Conservation (phyloP, 2,797 vertebrate species). For the Manis pentadactyla region DNA sequence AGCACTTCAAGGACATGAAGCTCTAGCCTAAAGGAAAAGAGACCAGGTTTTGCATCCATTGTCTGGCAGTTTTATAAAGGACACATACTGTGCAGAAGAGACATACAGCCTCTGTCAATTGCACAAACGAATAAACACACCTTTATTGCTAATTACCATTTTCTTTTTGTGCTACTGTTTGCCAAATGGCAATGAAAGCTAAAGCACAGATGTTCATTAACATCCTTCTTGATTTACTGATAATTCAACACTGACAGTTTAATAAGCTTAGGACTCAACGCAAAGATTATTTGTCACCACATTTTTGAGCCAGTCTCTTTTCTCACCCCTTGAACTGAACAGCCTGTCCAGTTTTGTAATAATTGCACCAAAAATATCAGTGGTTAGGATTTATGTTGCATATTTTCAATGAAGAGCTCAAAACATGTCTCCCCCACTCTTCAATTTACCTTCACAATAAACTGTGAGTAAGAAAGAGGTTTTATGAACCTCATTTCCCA, state of each 20-base stretch:
- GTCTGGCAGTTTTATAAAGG: constrained; percentile 72
- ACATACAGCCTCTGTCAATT: constrained; percentile 73
- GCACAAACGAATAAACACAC: constrained; percentile 78
- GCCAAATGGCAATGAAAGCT: constrained; percentile 77
- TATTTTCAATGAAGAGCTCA: constrained; percentile 35
- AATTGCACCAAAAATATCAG: neutral
- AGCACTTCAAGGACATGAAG: constrained; percentile 64
- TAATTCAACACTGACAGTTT: constrained; percentile 76
- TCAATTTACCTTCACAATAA: constrained; percentile 36
- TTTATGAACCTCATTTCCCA: neutral
- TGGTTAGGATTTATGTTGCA: constrained; percentile 36
- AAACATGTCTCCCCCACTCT: neutral
- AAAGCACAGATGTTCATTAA: constrained; percentile 79
- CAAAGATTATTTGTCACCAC: constrained; percentile 65
- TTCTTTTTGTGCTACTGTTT: constrained; percentile 76
- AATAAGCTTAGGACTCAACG: constrained; percentile 66
- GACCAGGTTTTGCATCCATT: constrained; percentile 36
- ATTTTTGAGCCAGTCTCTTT: constrained; percentile 42
- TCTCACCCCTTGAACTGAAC: constrained; percentile 55
- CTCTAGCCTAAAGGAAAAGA: constrained; percentile 52
- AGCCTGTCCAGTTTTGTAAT: constrained; percentile 41
- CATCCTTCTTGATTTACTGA: constrained; percentile 78
- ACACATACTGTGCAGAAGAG: constrained; percentile 65
- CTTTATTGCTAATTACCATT: constrained; percentile 81
- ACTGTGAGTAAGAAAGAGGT: neutral